These are phyloP conservation scores for Australoheros scitulus DNA, from an alignment of 2,113 vertebrate genomes.

Conservation along the genomic window DNA sequence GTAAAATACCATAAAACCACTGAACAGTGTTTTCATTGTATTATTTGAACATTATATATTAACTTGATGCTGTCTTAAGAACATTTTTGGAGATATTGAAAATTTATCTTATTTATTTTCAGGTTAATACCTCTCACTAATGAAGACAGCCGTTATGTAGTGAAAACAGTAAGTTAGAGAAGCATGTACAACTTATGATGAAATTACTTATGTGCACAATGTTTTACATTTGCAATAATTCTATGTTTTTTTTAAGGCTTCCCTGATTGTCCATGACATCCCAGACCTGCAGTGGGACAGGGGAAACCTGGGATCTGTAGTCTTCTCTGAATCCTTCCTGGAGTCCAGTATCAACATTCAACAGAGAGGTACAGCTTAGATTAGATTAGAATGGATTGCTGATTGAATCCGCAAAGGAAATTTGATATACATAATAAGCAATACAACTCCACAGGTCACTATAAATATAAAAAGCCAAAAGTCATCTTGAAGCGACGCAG, in stretches of 20 bases:
- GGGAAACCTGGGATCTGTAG: conserved; percentile 87
- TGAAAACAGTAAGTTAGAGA: conserved; percentile 89
- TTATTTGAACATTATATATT: background rate
- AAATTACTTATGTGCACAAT: background rate
- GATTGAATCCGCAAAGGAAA: conserved; percentile 23
- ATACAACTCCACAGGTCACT: conserved; percentile 1
- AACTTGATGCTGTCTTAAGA: background rate
- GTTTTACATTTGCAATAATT: background rate
- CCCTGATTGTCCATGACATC: conserved; percentile 89
- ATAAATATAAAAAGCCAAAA: conserved; percentile 7
- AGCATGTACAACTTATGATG: background rate
- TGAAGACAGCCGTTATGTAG: conserved; percentile 82
- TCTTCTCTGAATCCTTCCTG: conserved; percentile 95
- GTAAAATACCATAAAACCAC: background rate
- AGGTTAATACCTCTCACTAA: conserved; percentile 86
- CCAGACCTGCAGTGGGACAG: conserved; percentile 83
- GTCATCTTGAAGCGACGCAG: background rate
- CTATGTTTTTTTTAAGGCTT: conserved; percentile 76
- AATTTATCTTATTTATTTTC: conserved; percentile 23
- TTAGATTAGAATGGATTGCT: conserved; percentile 11
- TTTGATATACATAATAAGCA: conserved; percentile 24
- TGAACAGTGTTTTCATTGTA: background rate
- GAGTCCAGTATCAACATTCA: conserved; percentile 91
- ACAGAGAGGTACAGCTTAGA: conserved; percentile 82
- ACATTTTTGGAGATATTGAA: background rate